Evolutionary conservation across 2,888 invertebrate species (phyloP), one percentile per base, ranked within the genome.

Genomic region (Drosophila kuntzei): DNA sequence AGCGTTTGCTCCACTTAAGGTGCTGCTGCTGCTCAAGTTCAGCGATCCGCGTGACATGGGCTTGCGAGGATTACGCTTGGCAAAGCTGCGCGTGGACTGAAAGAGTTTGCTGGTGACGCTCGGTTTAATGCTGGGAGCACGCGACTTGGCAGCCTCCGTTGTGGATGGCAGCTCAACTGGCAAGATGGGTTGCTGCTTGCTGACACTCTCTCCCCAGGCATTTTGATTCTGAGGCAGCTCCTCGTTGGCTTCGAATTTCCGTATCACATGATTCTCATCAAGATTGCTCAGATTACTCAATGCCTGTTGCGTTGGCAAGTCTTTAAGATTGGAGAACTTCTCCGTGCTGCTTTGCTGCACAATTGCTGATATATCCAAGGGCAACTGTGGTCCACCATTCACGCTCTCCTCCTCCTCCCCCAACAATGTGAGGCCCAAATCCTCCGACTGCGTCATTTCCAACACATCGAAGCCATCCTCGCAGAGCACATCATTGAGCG

Each of bases 21-120:
- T 12, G 1, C 44, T 43, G 3, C 16, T 16, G 3, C 9, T 29
- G 22, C 43, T 63, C 27, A 46, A 54, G 51, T 83, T 83, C 2
- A 77, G 62, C 0, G 39, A 69, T 2, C 72, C 70, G 2, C 87
- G 80, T 20, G 94, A 93, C 5, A 94, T 79, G 0, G 94, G 94
- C 90, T 97, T 97, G 80, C 96, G 94, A 0, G 97, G 96, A 92
- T 97, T 96, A 80, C 96, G 93, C 84, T 96, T 94, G 5, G 94
- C 94, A 91, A 96, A 95, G 50, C 89, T 79, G 5, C 71, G 67
- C 1, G 94, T 94, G 61, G 94, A 93, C 27, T 90, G 77, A 92
- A 96, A 97, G 66, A 96, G 92, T 89, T 96, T 96, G 79, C 94
- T 94, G 0, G 95, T 91, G 32, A 93, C 74, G 79, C 90, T 92